Evolutionary conservation across 92 coral and sea anemone genomes (phyloP).

Genomic region (Hydrozoanthus gracilis): DNA sequence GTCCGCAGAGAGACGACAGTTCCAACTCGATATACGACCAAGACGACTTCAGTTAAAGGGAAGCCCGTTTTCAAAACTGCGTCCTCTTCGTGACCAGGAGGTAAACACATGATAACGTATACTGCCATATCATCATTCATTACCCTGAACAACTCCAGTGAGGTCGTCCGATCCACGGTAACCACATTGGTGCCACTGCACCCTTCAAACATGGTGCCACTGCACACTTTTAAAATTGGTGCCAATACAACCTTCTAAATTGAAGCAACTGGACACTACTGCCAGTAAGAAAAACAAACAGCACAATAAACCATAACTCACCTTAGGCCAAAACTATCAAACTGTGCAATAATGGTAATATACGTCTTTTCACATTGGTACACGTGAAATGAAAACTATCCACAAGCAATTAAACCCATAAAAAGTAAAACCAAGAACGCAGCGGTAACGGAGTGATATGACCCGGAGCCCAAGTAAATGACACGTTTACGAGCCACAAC

Average conservation of each 20-base stretch:
- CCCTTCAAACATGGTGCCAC: neutral
- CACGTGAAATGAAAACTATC: neutral
- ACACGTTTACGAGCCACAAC: neutral
- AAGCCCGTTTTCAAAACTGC: neutral
- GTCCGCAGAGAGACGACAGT: neutral
- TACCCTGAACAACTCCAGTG: neutral
- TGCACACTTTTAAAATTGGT: neutral
- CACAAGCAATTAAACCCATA: neutral
- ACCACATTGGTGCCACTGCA: neutral
- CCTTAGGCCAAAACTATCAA: neutral
- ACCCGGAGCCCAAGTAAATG: conserved; percentile 1
- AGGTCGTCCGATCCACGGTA: neutral
- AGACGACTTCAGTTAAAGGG: neutral
- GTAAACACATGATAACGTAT: neutral
- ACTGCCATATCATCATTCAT: neutral
- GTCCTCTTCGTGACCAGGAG: neutral
- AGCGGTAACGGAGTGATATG: conserved; percentile 3
- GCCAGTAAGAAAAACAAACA: neutral
- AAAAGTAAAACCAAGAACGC: neutral
- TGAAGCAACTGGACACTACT: neutral
- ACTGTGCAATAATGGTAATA: neutral
- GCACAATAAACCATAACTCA: neutral
- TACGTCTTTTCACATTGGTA: neutral
- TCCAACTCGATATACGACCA: neutral
- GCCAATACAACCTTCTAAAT: neutral